Conservation (phyloP, 2,797 vertebrate species). For the Eospalax fontanierii region DNA sequence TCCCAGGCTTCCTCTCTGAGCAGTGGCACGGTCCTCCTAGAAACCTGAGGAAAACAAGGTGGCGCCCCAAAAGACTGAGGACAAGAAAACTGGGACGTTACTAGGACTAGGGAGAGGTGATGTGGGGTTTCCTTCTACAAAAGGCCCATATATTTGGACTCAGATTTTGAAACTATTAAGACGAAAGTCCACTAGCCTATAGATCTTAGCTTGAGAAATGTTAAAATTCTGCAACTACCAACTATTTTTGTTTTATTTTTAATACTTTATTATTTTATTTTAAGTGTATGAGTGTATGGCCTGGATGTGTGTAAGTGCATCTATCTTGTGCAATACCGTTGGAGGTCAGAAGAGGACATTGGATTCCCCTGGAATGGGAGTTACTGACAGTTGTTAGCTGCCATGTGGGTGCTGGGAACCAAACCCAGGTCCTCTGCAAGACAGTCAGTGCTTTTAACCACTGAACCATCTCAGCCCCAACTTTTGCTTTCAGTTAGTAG, state of each 20-base stretch:
- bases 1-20: not conserved
- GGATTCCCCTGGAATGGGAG: no score
- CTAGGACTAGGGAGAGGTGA: not conserved
- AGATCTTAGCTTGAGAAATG: conserved; percentile 19
- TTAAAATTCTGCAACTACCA: not conserved
- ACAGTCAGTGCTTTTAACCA: no score
- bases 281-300: no score
- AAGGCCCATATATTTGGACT: not conserved
- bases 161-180: not conserved
- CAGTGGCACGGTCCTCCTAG: not conserved
- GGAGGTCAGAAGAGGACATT: no score
- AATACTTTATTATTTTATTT: no score
- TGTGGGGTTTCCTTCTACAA: not conserved
- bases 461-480: no score
- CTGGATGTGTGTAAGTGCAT: no score
- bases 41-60: not conserved
- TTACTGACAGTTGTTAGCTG: no score
- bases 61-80: not conserved
- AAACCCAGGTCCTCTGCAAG: no score
- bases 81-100: not conserved
- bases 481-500: not conserved
- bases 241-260: no score
- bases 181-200: not conserved
- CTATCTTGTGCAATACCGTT: no score
- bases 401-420: no score